These are phyloP conservation scores for Channallabes apus DNA, from an alignment of 2,797 vertebrate species.

Conservation along the genomic window DNA sequence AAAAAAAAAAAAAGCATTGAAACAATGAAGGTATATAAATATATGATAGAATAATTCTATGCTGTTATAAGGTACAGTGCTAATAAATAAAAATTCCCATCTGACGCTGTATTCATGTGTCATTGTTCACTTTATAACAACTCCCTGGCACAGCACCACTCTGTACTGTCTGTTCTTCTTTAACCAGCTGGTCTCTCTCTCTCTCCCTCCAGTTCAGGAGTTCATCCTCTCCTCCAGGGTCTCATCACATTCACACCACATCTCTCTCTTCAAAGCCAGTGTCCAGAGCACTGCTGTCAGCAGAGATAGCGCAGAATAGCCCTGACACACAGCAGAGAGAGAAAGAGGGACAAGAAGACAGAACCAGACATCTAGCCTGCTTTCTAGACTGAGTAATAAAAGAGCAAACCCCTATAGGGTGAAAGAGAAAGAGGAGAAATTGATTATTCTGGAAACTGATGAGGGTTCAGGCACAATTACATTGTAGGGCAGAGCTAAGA, in stretches of 20 bases:
- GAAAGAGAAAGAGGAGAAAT: constrained; percentile 74
- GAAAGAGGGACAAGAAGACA: constrained; percentile 62
- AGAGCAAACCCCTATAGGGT: constrained; percentile 38
- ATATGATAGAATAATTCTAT: not conserved
- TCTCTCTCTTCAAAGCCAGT: constrained; percentile 85
- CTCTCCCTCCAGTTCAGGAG: constrained; percentile 87
- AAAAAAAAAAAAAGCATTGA: not conserved
- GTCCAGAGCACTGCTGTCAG: constrained; percentile 79
- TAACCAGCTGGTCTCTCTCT: constrained; percentile 62
- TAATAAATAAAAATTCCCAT: constrained; percentile 45
- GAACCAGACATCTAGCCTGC: constrained; percentile 62
- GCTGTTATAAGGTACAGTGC: not conserved
- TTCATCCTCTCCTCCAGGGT: constrained; percentile 86
- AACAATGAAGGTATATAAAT: not conserved
- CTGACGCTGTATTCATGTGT: constrained; percentile 69
- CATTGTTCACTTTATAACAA: constrained; percentile 77
- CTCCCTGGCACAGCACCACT: constrained; percentile 71
- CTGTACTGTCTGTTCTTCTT: constrained; percentile 68
- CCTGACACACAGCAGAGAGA: constrained; percentile 87
- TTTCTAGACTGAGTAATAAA: constrained; percentile 53
- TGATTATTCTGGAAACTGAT: constrained; percentile 93
- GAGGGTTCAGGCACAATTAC: constrained; percentile 95
- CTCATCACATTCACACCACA: constrained; percentile 84
- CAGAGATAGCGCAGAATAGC: constrained; percentile 79
- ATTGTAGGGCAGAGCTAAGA: constrained; percentile 90